phyloP scores from a whole-genome alignment of 2,797 vertebrate genomes.

The Orientallactaga sibirica region DNA sequence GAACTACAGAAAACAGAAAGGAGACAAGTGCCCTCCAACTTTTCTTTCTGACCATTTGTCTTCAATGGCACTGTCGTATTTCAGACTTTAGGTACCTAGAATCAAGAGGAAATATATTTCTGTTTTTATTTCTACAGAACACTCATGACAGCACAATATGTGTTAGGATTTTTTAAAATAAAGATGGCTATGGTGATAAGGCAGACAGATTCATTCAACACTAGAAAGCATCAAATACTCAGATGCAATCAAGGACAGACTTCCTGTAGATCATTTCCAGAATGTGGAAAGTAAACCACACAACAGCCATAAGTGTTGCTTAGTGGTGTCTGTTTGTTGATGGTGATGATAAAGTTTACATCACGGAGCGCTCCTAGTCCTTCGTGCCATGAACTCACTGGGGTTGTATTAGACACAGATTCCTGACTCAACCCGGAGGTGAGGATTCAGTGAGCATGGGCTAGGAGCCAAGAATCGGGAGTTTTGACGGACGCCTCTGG shows the following conservation, averaged over 20 bases:
- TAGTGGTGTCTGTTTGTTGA: constrained; percentile 14
- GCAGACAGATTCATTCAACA: constrained; percentile 16
- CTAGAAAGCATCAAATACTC: constrained; percentile 27
- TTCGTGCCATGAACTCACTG: neutral
- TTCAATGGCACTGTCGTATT: neutral
- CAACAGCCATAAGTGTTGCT: neutral
- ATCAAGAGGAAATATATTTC: constrained; percentile 49
- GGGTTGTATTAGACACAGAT: neutral
- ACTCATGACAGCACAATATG: neutral
- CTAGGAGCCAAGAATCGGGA: neutral
- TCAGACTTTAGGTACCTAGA: constrained; percentile 53
- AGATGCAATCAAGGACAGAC: constrained; percentile 3
- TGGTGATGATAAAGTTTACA: constrained; percentile 4
- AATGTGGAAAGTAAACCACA: neutral
- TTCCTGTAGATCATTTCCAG: neutral
- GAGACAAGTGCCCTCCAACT: constrained; percentile 16
- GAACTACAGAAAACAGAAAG: constrained; percentile 63
- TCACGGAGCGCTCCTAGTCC: neutral
- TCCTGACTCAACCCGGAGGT: constrained; percentile 29
- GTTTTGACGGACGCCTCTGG: neutral
- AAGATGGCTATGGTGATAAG: constrained; percentile 42
- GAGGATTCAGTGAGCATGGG: neutral
- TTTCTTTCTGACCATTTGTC: constrained; percentile 1
- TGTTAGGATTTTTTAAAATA: constrained; percentile 37
- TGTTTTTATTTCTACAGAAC: constrained; percentile 48